Evolutionary conservation across 2,888 invertebrate genomes (phyloP), one percentile per base, ranked within the genome.

Genomic region (Epirrhoe alternata): DNA sequence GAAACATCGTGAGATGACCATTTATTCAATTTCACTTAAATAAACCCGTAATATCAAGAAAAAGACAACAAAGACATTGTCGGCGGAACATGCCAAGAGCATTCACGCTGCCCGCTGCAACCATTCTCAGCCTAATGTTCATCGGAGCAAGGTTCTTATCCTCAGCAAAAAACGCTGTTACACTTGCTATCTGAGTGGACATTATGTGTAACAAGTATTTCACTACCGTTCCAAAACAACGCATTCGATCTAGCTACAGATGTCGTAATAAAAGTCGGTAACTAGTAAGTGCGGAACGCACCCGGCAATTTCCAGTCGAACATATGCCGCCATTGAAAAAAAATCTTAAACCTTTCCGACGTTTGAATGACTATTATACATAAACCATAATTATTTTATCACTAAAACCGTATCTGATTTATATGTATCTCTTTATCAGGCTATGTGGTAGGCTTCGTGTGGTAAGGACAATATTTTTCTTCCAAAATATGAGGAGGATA

Each of bases 11-110:
- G 88, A 88, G 87, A 87, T 90, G 88, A 88, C 90, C 91, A 91
- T 94, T 94, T 93, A 93, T 92, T 90, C 86, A 90, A 92, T 93
- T 93, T 92, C 93, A 87, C 91, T 92, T 91, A 92, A 92, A 92
- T 91, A 90, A 90, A 91, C 88, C 87, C 81, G 90, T 88, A 88
- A 90, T 91, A 86, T 90, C 83, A 84, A 87, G 88, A 92, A 92
- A 92, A 92, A 89, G 88, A 88, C 84, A 80, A 89, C 85, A 81
- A 83, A 72, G 75, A 77, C 68, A 76, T 81, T 86, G 85, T 82
- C 84, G 81, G 74, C 81, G 79, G 75, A 83, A 81, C 85, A 82
- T 80, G 85, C 78, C 79, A 77, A 79, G 78, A 79, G 79, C 78
- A 77, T 74, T 74, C 74, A 66, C 60, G 69, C 68, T 68, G 61